Evolutionary conservation across 2,113 vertebrate species (phyloP).

Genomic region (Platichthys stellatus): DNA sequence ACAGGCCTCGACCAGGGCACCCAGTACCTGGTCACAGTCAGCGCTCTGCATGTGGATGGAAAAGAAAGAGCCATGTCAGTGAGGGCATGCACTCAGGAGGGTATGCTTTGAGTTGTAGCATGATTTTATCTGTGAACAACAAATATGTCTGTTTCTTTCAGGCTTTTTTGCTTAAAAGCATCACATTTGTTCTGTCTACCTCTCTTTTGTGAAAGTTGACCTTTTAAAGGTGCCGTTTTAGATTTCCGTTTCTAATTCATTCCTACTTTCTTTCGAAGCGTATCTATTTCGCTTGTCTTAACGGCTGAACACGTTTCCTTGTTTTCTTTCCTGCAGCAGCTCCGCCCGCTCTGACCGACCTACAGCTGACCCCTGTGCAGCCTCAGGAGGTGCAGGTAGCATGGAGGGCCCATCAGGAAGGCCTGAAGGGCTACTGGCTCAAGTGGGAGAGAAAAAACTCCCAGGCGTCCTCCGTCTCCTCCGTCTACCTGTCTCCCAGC

Average conservation of each 20-base stretch:
- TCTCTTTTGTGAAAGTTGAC: neutral
- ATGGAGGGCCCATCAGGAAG: slow-evolving; percentile 71
- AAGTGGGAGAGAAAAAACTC: slow-evolving; percentile 73
- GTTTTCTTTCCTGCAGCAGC: slow-evolving; percentile 27
- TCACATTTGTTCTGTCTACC: neutral
- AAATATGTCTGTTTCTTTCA: neutral
- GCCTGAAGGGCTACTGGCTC: slow-evolving; percentile 82
- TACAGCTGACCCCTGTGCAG: slow-evolving; percentile 58
- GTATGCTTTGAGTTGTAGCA: slow-evolving; percentile 55
- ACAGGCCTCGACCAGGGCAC: slow-evolving; percentile 83
- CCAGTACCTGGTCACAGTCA: slow-evolving; percentile 90
- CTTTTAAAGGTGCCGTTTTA: no score
- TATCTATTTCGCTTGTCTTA: neutral
- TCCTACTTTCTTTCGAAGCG: neutral
- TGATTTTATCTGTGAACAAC: neutral
- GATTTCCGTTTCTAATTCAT: neutral
- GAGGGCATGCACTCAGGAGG: slow-evolving; percentile 87
- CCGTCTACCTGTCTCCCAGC: slow-evolving; percentile 67
- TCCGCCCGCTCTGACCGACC: slow-evolving; percentile 64
- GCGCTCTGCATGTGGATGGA: slow-evolving; percentile 83
- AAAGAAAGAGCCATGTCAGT: slow-evolving; percentile 87
- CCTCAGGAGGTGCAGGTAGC: slow-evolving; percentile 68
- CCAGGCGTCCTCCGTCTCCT: neutral
- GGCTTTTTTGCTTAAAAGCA: neutral
- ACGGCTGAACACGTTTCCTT: no score